Evolutionary conservation across 2,113 vertebrate genomes (phyloP), one percentile per base, ranked within the genome.

Genomic region (Charadrius vociferus): DNA sequence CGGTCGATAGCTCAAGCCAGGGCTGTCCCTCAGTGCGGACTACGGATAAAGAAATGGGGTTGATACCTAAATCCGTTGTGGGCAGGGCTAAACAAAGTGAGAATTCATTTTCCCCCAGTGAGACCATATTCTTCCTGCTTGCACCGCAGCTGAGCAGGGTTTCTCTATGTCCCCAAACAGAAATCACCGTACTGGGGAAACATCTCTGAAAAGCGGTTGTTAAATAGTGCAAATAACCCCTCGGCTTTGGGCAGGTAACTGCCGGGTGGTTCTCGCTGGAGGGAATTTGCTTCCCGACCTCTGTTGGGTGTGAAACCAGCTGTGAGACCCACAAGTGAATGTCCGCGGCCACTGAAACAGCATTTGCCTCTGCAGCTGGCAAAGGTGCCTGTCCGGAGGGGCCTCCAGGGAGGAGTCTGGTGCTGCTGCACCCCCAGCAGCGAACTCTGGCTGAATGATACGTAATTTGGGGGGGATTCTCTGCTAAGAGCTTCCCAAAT

Each of bases 191-290:
- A 12, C 10, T 2, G 4, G 37, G 24, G 37, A 59, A 73, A 29
- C 24, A 16, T 21, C 12, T 3, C 66, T 55, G 75, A 56, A 20
- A 43, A 62, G 30, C 1, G 0, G 11, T 14, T 66, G 70, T 78
- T 81, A 23, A 59, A 49, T 20, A 53, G 0, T 50, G 14, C 43
- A 92, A 7, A 61, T 8, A 55, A 9, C 16, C 27, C 43, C 63
- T 18, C 1, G 1, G 27, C 67, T 29, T 3, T 0, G 0, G 23
- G 52, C 12, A 43, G 62, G 41, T 24, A 9, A 36, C 14, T 2
- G n/a, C 45, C 3, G 17, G 26, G 19, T 4, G 4, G 34, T 14
- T 36, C 47, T 23, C 4, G 3, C 36, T 8, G 11, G 5, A 4
- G 19, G 16, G 34, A 7, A 20, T 88, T 66, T 88, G 29, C 34